A percentile compares a stretch with the other conserved stretches of the same genome.
Evolutionary conservation across 1,140 invertebrate genomes (phyloP).

Genomic region (Agrypnia vestita): DNA sequence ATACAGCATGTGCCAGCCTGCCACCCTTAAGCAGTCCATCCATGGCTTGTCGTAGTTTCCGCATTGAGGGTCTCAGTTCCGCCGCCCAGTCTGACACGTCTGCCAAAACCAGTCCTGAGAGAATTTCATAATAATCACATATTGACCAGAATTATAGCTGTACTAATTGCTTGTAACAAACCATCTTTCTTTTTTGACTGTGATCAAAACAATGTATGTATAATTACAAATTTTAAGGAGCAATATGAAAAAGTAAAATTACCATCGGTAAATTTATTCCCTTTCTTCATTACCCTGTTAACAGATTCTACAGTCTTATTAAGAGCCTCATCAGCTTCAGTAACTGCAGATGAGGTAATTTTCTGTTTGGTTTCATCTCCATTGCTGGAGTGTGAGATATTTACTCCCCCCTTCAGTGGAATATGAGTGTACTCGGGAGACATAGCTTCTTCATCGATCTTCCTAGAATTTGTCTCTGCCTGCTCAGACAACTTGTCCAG

Average conservation of each 20-base stretch:
- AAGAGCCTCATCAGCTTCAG: slow-evolving; percentile 63
- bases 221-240: neutral
- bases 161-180: no score
- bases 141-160: no score
- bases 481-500: slow-evolving; percentile 1
- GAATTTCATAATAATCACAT: neutral
- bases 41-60: slow-evolving; percentile 86
- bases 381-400: no score
- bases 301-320: slow-evolving; percentile 65
- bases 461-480: neutral
- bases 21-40: slow-evolving; percentile 88
- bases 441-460: neutral
- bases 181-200: no score
- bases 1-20: slow-evolving; percentile 89
- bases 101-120: slow-evolving; percentile 75
- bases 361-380: slow-evolving; percentile 10
- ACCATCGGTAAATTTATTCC: slow-evolving; percentile 83
- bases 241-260: slow-evolving; percentile 26
- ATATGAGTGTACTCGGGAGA: slow-evolving; percentile 38
- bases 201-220: neutral
- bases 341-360: slow-evolving; percentile 25
- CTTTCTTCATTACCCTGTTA: slow-evolving; percentile 65
- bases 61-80: slow-evolving; percentile 85
- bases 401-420: slow-evolving; percentile 21
- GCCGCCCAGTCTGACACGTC: slow-evolving; percentile 82